Evolutionary conservation across 2,797 vertebrate species (phyloP), one percentile per base, ranked within the genome.

Genomic region (Spatula versicolor): DNA sequence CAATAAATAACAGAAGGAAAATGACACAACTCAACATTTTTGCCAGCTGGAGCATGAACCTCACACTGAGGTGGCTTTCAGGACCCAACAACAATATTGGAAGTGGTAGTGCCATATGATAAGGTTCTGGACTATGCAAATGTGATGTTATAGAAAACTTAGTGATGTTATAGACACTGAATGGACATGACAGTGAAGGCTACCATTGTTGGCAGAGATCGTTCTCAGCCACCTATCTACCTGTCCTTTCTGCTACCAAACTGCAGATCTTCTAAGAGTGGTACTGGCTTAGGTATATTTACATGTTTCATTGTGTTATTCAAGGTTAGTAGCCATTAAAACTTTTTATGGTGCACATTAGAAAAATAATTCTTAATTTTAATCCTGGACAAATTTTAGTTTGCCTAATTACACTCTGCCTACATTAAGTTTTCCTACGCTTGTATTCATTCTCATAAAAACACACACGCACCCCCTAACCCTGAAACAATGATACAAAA

Each of bases 391-490:
- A 5, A 58, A 58, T 88, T 69, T 73, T 77, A 17, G 2, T 58
- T 86, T 62, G 14, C 11, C 19, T 46, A 31, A 50, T 62, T 86
- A 39, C 55, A 30, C 7, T 52, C 26, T 75, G 3, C 4, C 9
- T 74, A 22, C 15, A 25, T 66, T 48, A 54, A n/a, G 43, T 79
- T 66, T 58, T 9, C 9, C 11, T 41, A 0, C 54, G 17, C 31
- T 69, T 69, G 9, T 43, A 8, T 80, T 45, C 8, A 31, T 11
- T 35, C 4, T 30, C 8, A 3, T 30, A 5, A 3, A 54, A 7
- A 20, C 1, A 3, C 14, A 19, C 11, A 33, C 0, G 2, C 11
- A 48, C 22, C 46, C 46, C 22, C 22, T 48, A 48, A 2, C 46
- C 22, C 9, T 74, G 30, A 88, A 88, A 64, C 6, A 10, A 7